Percentiles rank a stretch among this genome's conserved stretches.
Conservation (phyloP, 1,140 invertebrate genomes). For the Apis dorsata region DNA sequence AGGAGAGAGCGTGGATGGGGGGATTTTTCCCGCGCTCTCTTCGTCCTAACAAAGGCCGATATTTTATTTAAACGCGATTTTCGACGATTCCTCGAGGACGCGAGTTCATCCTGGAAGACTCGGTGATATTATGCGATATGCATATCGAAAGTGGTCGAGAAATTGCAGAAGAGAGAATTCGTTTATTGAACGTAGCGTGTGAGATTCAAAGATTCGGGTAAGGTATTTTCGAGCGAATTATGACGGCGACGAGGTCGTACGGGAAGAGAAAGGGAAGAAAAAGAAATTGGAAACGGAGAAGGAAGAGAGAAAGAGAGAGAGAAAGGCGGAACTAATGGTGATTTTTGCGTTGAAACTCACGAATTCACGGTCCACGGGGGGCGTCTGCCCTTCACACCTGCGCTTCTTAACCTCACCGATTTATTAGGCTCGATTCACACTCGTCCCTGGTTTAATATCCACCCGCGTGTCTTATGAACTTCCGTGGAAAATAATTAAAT, state of each 20-base stretch:
- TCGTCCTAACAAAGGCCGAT: too few species aligned
- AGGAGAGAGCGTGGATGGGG: too few species aligned
- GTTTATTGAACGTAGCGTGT: too few species aligned
- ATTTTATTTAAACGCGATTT: too few species aligned
- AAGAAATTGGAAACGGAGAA: too few species aligned
- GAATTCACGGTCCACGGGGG: constrained; percentile 71
- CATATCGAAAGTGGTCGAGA: too few species aligned
- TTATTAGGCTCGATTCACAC: constrained; percentile 67
- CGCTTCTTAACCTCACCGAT: constrained; percentile 49
- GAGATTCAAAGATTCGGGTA: not conserved
- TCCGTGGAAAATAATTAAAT: constrained; percentile 23
- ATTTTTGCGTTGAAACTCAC: constrained; percentile 70
- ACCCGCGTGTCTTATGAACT: constrained; percentile 63
- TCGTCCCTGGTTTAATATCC: constrained; percentile 58
- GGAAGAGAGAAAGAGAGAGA: not conserved
- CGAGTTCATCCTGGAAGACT: too few species aligned
- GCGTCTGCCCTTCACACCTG: constrained; percentile 65
- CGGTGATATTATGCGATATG: too few species aligned
- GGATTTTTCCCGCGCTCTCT: too few species aligned
- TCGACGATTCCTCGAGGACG: too few species aligned
- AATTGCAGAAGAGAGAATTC: too few species aligned
- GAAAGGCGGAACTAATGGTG: constrained; percentile 66
- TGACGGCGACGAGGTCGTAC: constrained; percentile 23
- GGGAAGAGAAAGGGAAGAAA: too few species aligned
- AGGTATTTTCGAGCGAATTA: constrained; percentile 27